These are phyloP conservation scores for Himalopsyche tibetana DNA, from an alignment of 2,888 invertebrate genomes.

Conservation along the genomic window DNA sequence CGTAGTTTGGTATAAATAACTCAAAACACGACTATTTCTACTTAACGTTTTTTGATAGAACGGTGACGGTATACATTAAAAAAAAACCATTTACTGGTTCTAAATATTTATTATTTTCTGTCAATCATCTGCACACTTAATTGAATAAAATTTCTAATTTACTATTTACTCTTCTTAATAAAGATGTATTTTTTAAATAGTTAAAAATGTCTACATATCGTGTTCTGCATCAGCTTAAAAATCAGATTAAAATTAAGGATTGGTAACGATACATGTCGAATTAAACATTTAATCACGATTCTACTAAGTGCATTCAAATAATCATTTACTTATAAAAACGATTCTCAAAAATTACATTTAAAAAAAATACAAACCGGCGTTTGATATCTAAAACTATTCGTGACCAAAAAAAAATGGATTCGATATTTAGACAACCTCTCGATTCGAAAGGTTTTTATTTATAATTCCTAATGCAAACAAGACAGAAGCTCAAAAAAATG, in stretches of 20 bases:
- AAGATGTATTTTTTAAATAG: too few relatives aligned
- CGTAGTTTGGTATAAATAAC: too few relatives aligned
- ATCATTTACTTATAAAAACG: constrained; percentile 22
- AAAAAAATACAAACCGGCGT: not conserved
- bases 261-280: constrained; percentile 18
- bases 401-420: not conserved
- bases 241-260: constrained; percentile 12
- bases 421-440: constrained; percentile 4
- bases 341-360: not conserved
- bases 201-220: not conserved
- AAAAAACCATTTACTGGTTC: not conserved
- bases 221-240: not conserved
- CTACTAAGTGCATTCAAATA: constrained; percentile 13
- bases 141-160: too few relatives aligned
- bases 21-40: too few relatives aligned
- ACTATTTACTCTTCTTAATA: too few relatives aligned
- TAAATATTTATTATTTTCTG: too few relatives aligned
- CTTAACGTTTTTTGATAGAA: not conserved
- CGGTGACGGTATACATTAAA: not conserved
- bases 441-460: constrained; percentile 4
- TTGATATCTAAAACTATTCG: constrained; percentile 25
- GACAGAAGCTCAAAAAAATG: constrained; percentile 23
- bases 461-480: constrained; percentile 14
- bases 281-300: constrained; percentile 20
- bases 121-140: too few relatives aligned